Evolutionary conservation across 2,113 vertebrate species (phyloP).

Genomic region (Balaenoptera acutorostrata): DNA sequence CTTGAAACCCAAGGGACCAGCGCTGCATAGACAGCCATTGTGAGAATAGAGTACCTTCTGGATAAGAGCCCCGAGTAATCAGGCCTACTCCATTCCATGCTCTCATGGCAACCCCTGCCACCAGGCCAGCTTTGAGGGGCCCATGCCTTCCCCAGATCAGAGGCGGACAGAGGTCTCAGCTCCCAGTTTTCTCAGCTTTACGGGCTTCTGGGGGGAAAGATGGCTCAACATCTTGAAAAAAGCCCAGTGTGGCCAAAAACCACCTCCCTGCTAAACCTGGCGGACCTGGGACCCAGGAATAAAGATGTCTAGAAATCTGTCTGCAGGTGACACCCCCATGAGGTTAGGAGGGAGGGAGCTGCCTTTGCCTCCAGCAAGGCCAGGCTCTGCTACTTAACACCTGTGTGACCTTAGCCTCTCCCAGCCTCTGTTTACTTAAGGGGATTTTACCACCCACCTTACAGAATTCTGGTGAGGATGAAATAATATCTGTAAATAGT

Average conservation of each 20-base stretch:
- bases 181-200: neutral
- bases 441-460: neutral
- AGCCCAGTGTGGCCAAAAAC: neutral
- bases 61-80: neutral
- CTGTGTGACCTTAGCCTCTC: slow-evolving; percentile 23
- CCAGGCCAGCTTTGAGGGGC: neutral
- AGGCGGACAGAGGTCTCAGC: neutral
- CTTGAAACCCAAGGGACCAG: slow-evolving; percentile 18
- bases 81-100: neutral
- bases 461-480: neutral
- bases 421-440: neutral
- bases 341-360: neutral
- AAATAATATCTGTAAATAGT: neutral
- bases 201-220: neutral
- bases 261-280: neutral
- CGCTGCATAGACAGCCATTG: neutral
- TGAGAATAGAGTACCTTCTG: neutral
- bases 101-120: neutral
- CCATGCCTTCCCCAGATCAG: neutral
- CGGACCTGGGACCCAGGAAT: neutral
- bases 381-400: neutral
- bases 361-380: neutral
- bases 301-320: slow-evolving; percentile 21
- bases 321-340: neutral
- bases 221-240: neutral